Percentiles rank a stretch among this genome's conserved stretches.
These are phyloP conservation scores for Lamproptera curius DNA, from an alignment of 2,888 invertebrate species.

Conservation along the genomic window DNA sequence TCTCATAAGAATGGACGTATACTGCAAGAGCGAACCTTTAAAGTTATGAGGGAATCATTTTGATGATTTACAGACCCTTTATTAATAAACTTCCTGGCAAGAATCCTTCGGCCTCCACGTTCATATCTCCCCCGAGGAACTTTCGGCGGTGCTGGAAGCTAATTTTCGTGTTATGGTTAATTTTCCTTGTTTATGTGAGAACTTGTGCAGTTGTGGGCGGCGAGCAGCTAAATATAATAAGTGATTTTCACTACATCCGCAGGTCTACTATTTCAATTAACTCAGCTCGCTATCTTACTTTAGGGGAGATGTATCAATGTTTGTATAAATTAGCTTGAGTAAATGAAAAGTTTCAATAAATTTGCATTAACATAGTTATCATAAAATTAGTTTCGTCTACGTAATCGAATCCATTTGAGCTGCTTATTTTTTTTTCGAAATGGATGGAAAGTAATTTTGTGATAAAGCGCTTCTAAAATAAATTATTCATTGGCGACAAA, in stretches of 20 bases:
- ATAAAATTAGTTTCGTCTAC: too few relatives aligned
- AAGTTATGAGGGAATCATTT: conserved; percentile 29
- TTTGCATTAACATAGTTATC: too few relatives aligned
- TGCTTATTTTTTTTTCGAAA: conserved; percentile 64
- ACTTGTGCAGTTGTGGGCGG: conserved; percentile 40
- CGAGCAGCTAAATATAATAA: conserved; percentile 21
- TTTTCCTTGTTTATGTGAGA: conserved; percentile 51
- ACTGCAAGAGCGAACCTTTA: conserved; percentile 28
- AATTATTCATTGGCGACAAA: conserved; percentile 77
- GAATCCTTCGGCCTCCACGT: conserved; percentile 33
- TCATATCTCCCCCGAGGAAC: conserved; percentile 31
- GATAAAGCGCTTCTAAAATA: conserved; percentile 73
- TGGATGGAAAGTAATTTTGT: conserved; percentile 73
- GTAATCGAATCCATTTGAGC: conserved; percentile 28
- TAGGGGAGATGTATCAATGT: neutral
- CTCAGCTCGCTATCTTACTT: neutral
- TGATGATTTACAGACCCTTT: conserved; percentile 37
- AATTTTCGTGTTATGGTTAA: conserved; percentile 52
- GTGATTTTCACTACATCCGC: conserved; percentile 22
- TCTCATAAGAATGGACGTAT: conserved; percentile 1
- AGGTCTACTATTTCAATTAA: conserved; percentile 21
- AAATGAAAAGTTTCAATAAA: too few relatives aligned
- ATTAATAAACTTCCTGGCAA: conserved; percentile 42
- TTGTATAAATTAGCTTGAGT: too few relatives aligned
- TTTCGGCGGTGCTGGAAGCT: conserved; percentile 37